Base-by-base conservation (phyloP, 2,113 vertebrate species). In the Grammomys dolichurus region DNA sequence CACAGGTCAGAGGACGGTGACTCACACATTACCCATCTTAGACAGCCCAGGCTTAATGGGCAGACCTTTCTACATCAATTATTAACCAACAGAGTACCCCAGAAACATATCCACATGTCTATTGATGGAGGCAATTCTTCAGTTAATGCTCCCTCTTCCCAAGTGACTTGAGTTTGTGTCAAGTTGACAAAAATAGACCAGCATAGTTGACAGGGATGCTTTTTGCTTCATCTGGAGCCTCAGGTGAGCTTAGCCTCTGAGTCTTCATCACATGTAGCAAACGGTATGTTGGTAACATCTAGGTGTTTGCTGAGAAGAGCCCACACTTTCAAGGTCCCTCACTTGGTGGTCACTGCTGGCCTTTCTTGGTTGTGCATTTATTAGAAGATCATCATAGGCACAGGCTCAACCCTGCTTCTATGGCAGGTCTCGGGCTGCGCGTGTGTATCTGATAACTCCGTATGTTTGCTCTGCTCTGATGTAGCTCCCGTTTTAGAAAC, bases 401-500 rank as follows among this genome's bases (percentile, higher is more conserved):
- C 0, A 8, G 60, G 73, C 70, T 92, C 92, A 65, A 9, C 76
- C n/a, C 76, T 43, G 24, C 91, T 97, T 97, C 3, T 75, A 92
- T 97, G 97, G 97, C 95, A 94, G 22, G 54, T 1, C 8, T 87
- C 51, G 9, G 80, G 78, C 85, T 86, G 84, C 33, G 33, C 22
- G 0, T 95, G 58, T 85, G 10, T 96, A 65, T 91, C 77, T 82
- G 95, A 96, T 75, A 91, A 48, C 22, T 91, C 87, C 82, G 87
- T 95, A 89, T 97, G 93, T 90, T 94, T 63, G 76, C 84, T 51
- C 14, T 54, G 90, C n/a, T 92, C 89, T 2, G 3, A 20, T 63
- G 91, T 63, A 94, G 70, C 63, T 87, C 40, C 95, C 17, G 1
- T 96, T 98, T 94, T 93, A 95, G 97, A 92, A 98, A 51, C 88